Percentiles rank a stretch among this genome's conserved stretches.
phyloP scores from a whole-genome alignment of 2,888 invertebrate species.

The Thecocarcelia acutangulata region DNA sequence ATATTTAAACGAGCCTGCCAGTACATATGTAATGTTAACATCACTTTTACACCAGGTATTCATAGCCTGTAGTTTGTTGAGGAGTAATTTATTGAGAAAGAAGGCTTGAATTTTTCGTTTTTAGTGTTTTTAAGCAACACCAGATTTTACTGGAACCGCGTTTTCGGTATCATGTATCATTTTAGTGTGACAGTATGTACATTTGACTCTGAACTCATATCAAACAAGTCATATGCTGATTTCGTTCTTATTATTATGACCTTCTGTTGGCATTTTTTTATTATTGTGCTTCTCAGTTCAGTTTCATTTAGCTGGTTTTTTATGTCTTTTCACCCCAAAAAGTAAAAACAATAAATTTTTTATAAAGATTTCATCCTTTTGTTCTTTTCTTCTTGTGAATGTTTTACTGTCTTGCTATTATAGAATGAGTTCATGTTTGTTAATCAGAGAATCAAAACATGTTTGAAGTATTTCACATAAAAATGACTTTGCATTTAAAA shows the following conservation, averaged over 20 bases:
- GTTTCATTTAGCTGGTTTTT: constrained; percentile 22
- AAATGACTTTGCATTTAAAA: constrained; percentile 54
- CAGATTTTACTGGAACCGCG: constrained; percentile 26
- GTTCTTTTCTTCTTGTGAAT: constrained; percentile 41
- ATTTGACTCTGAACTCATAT: constrained; percentile 45
- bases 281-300: constrained; percentile 52
- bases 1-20: too few species aligned
- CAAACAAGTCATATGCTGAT: constrained; percentile 47
- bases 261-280: constrained; percentile 59
- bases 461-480: constrained; percentile 40
- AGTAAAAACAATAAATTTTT: neutral
- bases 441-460: constrained; percentile 2
- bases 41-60: too few species aligned
- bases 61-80: too few species aligned
- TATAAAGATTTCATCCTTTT: constrained; percentile 34
- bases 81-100: too few species aligned
- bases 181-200: constrained; percentile 12
- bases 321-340: constrained; percentile 2
- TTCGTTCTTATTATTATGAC: constrained; percentile 50
- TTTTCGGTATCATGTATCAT: constrained; percentile 3
- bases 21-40: too few species aligned
- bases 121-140: neutral
- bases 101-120: too few species aligned
- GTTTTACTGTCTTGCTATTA: constrained; percentile 23
- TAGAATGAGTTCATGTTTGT: neutral